Percentiles rank a stretch among this genome's conserved stretches.
phyloP scores from a whole-genome alignment of 2,797 vertebrate genomes.

The Rhodeus uyekii region DNA sequence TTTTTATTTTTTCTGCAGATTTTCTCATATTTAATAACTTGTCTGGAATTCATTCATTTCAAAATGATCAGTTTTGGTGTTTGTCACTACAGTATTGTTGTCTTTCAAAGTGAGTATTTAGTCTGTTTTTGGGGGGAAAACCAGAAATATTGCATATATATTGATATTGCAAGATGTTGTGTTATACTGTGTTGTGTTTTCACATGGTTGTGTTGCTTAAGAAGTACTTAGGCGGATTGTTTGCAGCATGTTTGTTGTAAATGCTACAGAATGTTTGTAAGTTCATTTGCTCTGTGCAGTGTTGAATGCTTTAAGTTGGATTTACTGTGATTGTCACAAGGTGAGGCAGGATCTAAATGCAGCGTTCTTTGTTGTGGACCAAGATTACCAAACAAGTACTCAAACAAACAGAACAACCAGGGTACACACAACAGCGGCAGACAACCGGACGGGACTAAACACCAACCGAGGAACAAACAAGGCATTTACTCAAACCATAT shows the following conservation, averaged over 20 bases:
- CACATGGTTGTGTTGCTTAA: neutral
- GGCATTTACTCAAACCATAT: too few relatives aligned
- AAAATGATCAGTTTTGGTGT: neutral
- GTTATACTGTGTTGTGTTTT: neutral
- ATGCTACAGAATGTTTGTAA: neutral
- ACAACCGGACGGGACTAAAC: too few relatives aligned
- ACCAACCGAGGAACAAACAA: too few relatives aligned
- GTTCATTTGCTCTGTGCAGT: too few relatives aligned
- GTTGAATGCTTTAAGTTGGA: too few relatives aligned
- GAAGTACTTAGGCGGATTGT: neutral
- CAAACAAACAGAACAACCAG: too few relatives aligned
- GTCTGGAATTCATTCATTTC: neutral
- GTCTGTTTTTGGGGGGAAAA: neutral
- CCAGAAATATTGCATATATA: too few relatives aligned
- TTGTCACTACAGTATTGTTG: neutral
- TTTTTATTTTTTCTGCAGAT: neutral
- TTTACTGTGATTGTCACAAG: too few relatives aligned
- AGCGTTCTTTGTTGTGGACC: too few relatives aligned
- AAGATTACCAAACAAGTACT: too few relatives aligned
- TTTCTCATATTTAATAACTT: neutral
- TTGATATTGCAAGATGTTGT: neutral
- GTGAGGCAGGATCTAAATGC: too few relatives aligned
- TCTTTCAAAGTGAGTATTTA: neutral
- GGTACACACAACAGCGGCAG: too few relatives aligned
- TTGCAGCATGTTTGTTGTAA: neutral